Evolutionary conservation across 37 sponge, comb jelly and placozoan species (phyloP), one percentile per base, ranked within the genome.

Genomic region (Aplysina aerophoba): DNA sequence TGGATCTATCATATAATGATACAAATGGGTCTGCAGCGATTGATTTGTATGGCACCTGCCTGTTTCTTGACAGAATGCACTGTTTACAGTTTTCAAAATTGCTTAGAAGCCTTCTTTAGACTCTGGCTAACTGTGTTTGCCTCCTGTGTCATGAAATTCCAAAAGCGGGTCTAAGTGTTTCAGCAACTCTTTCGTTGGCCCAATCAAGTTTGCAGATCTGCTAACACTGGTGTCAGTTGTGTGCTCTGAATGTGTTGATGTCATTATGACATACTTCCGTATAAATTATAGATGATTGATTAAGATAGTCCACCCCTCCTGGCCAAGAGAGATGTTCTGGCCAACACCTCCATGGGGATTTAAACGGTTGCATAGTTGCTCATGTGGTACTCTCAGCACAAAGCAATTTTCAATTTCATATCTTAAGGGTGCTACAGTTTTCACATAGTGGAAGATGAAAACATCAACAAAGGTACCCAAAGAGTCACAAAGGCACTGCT

Each of bases 271-370:
- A n/a, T n/a, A n/a, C n/a, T n/a, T n/a, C n/a, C n/a, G n/a, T n/a
- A n/a, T n/a, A n/a, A n/a, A n/a, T n/a, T n/a, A n/a, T 65, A 65
- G 27, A 65, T 20, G 22, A 20, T 11, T 16, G 66, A 65, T 65
- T 65, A 24, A 65, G 13, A 16, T 65, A 16, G 22, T 65, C 66
- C 13, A n/a, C n/a, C 27, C 22, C 19, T 65, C 13, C 22, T 30
- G 22, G 66, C 27, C 66, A 11, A 65, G 66, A 12, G 66, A 30
- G 12, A 16, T 65, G 22, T 65, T 65, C 66, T 16, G 13, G 66
- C 66, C 66, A 65, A 65, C 19, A 20, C 66, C 66, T 65, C 66
- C 66, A 16, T 65, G 66, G 13, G 66, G 66, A 30, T 65, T 65
- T 11, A 16, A 12, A 65, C 22, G 66, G 22, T 65, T 65, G 30